phyloP scores from a whole-genome alignment of 2,113 vertebrate species.

The Chaetura pelagica region DNA sequence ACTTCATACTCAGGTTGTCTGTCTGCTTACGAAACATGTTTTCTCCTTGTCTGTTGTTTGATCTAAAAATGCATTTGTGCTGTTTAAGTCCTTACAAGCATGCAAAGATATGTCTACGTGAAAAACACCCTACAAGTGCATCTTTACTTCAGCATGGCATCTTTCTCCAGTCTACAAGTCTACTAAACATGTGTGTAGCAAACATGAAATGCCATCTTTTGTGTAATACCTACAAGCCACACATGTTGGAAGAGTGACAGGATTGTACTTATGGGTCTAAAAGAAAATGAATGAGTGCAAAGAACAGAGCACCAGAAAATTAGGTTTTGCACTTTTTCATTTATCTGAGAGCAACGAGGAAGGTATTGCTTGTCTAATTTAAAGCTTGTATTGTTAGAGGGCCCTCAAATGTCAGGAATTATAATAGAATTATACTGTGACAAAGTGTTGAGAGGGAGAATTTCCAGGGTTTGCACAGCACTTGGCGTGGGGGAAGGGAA shows the following conservation, averaged over 20 bases:
- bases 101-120: background rate
- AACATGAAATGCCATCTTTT: background rate
- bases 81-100: background rate
- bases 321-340: background rate
- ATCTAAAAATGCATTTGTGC: background rate
- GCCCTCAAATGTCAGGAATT: slow-evolving; percentile 34
- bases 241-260: background rate
- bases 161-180: background rate
- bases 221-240: background rate
- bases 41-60: background rate
- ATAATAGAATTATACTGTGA: background rate
- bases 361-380: background rate
- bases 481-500: background rate
- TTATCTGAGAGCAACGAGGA: background rate
- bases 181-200: background rate
- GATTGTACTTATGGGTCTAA: background rate
- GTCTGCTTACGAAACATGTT: background rate
- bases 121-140: background rate
- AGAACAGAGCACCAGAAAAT: background rate
- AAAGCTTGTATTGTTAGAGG: background rate
- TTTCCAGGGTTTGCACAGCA: background rate
- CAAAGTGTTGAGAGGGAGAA: background rate
- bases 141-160: background rate
- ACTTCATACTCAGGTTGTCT: background rate
- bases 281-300: background rate